These are phyloP conservation scores for Epinephelus moara DNA, from an alignment of 2,113 vertebrate genomes.

Conservation along the genomic window DNA sequence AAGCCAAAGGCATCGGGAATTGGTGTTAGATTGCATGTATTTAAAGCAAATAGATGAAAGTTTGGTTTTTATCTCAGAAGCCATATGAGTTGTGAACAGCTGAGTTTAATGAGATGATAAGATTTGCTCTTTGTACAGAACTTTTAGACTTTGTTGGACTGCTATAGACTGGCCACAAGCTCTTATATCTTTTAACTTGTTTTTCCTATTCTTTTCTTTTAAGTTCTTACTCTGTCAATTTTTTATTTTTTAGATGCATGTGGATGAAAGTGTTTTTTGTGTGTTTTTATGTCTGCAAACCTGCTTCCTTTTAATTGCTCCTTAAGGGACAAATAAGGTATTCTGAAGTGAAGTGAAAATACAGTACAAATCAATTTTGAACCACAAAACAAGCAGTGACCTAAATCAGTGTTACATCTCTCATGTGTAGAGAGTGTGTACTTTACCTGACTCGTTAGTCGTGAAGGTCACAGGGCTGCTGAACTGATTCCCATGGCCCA, in stretches of 20 bases:
- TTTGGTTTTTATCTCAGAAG: neutral
- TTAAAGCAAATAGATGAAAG: neutral
- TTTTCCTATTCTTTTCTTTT: too few relatives aligned
- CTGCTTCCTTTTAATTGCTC: neutral
- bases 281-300: neutral
- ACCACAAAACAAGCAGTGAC: neutral
- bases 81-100: neutral
- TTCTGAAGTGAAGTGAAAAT: neutral
- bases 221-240: neutral
- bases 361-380: slow-evolving; percentile 1
- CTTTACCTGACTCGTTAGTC: slow-evolving; percentile 92
- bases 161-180: too few relatives aligned
- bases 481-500: slow-evolving; percentile 94
- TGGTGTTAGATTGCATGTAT: neutral
- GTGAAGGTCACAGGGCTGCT: slow-evolving; percentile 91
- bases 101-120: too few relatives aligned
- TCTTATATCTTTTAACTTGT: too few relatives aligned
- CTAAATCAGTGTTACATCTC: neutral
- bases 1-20: neutral
- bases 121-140: too few relatives aligned
- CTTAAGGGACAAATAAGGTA: neutral
- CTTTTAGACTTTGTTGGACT: neutral
- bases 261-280: neutral
- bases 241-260: neutral
- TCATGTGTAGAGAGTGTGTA: slow-evolving; percentile 12